Conservation (phyloP, 2,113 vertebrate genomes). For the Hemibagrus wyckioides region DNA sequence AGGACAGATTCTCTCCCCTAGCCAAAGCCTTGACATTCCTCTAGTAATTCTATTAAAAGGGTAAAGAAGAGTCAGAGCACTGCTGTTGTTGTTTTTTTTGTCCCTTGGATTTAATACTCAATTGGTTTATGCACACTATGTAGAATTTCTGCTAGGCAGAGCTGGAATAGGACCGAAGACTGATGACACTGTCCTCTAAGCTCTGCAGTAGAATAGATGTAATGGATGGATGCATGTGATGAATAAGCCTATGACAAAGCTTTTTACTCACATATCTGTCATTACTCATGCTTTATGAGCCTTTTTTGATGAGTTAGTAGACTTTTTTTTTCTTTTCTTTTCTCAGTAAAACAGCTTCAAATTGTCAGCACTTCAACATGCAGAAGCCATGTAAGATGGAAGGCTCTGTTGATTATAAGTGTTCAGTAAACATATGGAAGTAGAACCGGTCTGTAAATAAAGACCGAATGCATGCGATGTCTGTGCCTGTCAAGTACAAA, state of each 20-base stretch:
- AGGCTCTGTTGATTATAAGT: background rate
- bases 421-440: background rate
- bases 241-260: constrained; percentile 26
- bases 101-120: background rate
- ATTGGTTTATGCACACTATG: constrained; percentile 18
- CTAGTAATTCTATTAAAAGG: constrained; percentile 15
- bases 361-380: constrained; percentile 6
- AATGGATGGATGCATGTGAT: constrained; percentile 30
- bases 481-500: background rate
- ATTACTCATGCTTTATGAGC: constrained; percentile 34
- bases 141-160: constrained; percentile 1
- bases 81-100: background rate
- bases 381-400: background rate
- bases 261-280: constrained; percentile 26
- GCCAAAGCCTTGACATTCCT: background rate
- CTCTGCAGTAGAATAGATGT: background rate
- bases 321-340: background rate
- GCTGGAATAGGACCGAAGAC: constrained; percentile 1
- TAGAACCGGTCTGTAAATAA: background rate
- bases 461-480: background rate
- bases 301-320: constrained; percentile 3
- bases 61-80: constrained; percentile 5
- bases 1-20: background rate
- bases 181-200: constrained; percentile 7
- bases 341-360: constrained; percentile 1